These are phyloP conservation scores for Nebria brevicollis DNA, from an alignment of 2,888 invertebrate genomes.

Conservation along the genomic window DNA sequence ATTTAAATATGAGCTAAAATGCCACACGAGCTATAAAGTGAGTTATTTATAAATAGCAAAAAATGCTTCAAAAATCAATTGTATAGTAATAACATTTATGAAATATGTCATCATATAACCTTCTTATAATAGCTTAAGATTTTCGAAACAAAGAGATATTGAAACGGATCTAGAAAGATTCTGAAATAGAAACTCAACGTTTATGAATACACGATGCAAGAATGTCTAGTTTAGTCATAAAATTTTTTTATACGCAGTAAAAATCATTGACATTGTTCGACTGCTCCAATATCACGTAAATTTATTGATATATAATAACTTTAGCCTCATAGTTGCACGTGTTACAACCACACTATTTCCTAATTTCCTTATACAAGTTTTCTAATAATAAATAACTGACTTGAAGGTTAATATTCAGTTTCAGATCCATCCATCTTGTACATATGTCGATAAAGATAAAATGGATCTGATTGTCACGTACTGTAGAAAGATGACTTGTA, in stretches of 20 bases:
- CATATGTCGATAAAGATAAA: conserved; percentile 3
- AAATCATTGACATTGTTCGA: background rate
- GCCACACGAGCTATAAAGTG: background rate
- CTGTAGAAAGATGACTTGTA: conserved; percentile 2
- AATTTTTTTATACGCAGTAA: background rate
- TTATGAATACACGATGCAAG: background rate
- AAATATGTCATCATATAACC: background rate
- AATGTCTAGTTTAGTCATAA: background rate
- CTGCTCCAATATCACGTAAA: background rate
- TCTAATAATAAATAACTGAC: background rate
- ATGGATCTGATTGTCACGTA: background rate
- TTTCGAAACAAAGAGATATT: background rate
- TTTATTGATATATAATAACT: background rate
- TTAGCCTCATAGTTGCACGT: background rate
- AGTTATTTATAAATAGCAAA: background rate
- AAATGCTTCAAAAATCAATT: background rate
- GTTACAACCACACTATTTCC: background rate
- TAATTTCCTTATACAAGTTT: background rate
- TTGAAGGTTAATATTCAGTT: background rate
- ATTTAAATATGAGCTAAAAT: background rate
- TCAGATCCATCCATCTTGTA: background rate
- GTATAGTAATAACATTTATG: background rate
- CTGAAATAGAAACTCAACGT: background rate
- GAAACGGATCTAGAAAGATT: background rate
- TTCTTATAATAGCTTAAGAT: background rate